Base-by-base conservation (phyloP, 2,113 vertebrate species). In the Petroica traversi region DNA sequence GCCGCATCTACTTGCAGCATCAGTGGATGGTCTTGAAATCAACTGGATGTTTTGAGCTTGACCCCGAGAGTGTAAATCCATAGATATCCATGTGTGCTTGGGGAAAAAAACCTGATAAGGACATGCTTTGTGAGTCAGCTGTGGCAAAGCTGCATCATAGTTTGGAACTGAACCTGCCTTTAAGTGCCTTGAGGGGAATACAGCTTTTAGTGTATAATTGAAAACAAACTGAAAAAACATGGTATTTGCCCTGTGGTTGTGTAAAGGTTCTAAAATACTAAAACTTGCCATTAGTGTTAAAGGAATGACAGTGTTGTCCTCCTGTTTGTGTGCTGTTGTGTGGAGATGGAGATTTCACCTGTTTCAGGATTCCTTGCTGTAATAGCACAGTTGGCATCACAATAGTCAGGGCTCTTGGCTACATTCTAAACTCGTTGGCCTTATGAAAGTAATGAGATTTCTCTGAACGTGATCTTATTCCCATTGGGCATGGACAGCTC, bases 321-420 rank as follows among this genome's bases (percentile, higher is more conserved):
- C 25, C 36, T 84, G n/a, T 26, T 71, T 2, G 2, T 75, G 33
- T 63, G 11, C 38, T 54, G 33, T 38, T 72, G 38, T 1, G 10
- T 13, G 48, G 79, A 36, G 55, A 12, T 61, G 31, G 62, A 40
- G 13, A 2, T 57, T 29, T 20, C n/a, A 29, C 36, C 36, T 77
- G 20, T 69, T 85, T 62, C 38, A 58, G 46, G 76, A 51, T 36
- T 55, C 40, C 33, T 49, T 83, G 48, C 41, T 74, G 26, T 5
- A 3, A 10, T 45, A 45, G 38, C 51, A 0, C 36, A 62, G 34
- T 66, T 29, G 41, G 9, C 41, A 34, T 46, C 4, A 1, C 0
- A 0, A 22, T 14, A 71, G 48, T 38, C 18, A 51, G 24, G 61
- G 48, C 23, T 80, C 19, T n/a, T 64, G n/a, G 5, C 41, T 85